Conservation (phyloP, 2,113 vertebrate genomes). For the Erythrolamprus reginae region DNA sequence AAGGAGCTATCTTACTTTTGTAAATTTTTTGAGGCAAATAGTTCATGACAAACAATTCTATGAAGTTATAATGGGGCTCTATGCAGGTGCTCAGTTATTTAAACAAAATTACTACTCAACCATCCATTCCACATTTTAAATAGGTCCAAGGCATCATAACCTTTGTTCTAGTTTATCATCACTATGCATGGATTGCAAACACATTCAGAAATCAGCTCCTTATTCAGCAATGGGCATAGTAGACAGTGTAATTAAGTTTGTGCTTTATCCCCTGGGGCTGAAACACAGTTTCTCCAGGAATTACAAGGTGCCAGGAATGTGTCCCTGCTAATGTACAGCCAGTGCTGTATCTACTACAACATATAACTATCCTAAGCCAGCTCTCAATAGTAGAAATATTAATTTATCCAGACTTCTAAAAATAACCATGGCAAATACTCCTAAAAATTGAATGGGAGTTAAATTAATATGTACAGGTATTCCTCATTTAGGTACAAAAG, state of each 20-base stretch:
- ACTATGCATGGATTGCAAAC: neutral
- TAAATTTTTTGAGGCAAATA: neutral
- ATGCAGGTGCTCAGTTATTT: neutral
- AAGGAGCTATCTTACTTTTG: neutral
- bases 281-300: neutral
- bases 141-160: neutral
- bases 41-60: neutral
- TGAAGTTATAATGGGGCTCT: neutral
- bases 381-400: neutral
- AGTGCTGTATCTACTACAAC: neutral
- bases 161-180: neutral
- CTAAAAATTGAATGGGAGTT: neutral
- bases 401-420: neutral
- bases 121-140: neutral
- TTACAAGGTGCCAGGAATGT: neutral
- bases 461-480: neutral
- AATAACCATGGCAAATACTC: neutral
- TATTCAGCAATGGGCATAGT: neutral
- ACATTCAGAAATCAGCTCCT: neutral
- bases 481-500: neutral
- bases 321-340: neutral
- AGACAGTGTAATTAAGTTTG: neutral
- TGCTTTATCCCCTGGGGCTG: neutral
- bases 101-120: neutral
- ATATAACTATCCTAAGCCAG: neutral